These are phyloP conservation scores for Hybos culiciformis DNA, from an alignment of 2,888 invertebrate species.

Conservation along the genomic window DNA sequence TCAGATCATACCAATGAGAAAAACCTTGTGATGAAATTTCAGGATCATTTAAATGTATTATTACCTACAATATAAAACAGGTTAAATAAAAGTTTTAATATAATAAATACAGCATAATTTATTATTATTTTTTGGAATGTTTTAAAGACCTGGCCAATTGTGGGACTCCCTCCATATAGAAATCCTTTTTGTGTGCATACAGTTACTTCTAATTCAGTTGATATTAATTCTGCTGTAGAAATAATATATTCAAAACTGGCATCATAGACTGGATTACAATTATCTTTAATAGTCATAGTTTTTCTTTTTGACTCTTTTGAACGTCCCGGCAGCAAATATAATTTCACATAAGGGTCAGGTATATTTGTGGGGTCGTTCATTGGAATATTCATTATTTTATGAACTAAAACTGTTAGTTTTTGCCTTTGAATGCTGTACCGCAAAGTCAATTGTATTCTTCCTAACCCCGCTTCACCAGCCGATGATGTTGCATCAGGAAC, in stretches of 20 bases:
- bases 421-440: constrained; percentile 75
- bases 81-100: constrained; percentile 13
- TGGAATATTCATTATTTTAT: constrained; percentile 79
- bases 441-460: constrained; percentile 71
- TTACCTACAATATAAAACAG: constrained; percentile 18
- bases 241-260: constrained; percentile 83
- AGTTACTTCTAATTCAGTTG: constrained; percentile 66
- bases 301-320: constrained; percentile 78
- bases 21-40: constrained; percentile 29
- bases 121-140: background rate
- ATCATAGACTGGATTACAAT: constrained; percentile 81
- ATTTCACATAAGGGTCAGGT: constrained; percentile 81
- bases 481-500: constrained; percentile 46
- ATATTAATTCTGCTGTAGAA: constrained; percentile 63
- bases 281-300: constrained; percentile 69
- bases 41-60: constrained; percentile 26
- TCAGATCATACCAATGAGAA: constrained; percentile 30
- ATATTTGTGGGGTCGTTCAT: constrained; percentile 67
- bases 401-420: constrained; percentile 68
- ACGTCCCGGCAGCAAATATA: constrained; percentile 72
- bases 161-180: constrained; percentile 63
- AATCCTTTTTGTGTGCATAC: constrained; percentile 81
- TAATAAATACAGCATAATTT: background rate
- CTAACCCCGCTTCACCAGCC: constrained; percentile 60
- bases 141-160: constrained; percentile 59